Conservation (phyloP, 2,797 vertebrate species). For the Sus cebifrons region DNA sequence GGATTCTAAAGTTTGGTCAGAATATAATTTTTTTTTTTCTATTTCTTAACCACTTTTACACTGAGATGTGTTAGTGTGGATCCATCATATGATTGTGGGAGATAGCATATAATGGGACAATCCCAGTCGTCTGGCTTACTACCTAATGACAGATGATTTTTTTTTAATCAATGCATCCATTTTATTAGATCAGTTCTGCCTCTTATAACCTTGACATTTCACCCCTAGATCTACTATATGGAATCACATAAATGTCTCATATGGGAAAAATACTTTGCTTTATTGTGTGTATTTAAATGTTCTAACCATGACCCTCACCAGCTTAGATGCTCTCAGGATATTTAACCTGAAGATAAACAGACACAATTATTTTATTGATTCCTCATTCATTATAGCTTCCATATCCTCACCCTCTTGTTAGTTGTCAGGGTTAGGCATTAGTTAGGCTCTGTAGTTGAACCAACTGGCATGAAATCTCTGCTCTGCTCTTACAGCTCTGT, state of each 20-base stretch:
- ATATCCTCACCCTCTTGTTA: background rate
- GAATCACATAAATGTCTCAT: background rate
- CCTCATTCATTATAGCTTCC: background rate
- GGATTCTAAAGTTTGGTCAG: background rate
- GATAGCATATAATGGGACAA: background rate
- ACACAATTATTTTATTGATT: background rate
- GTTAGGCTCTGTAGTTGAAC: background rate
- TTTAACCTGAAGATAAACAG: background rate
- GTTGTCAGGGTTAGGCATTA: background rate
- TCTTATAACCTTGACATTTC: slow-evolving; percentile 12
- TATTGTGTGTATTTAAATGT: background rate
- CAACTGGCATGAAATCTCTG: background rate
- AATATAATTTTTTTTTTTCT: background rate
- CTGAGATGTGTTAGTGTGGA: background rate
- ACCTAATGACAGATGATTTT: background rate
- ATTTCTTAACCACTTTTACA: background rate
- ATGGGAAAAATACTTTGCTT: background rate
- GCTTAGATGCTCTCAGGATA: background rate
- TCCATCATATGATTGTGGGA: background rate
- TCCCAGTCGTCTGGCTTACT: background rate
- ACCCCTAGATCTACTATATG: background rate
- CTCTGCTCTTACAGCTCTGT: background rate
- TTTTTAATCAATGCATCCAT: background rate
- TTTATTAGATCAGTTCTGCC: slow-evolving; percentile 4
- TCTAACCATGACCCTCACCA: background rate